A percentile compares a stretch with the other conserved stretches of the same genome.
Conservation (phyloP, 2,113 vertebrate species). For the Peromyscus maniculatus region DNA sequence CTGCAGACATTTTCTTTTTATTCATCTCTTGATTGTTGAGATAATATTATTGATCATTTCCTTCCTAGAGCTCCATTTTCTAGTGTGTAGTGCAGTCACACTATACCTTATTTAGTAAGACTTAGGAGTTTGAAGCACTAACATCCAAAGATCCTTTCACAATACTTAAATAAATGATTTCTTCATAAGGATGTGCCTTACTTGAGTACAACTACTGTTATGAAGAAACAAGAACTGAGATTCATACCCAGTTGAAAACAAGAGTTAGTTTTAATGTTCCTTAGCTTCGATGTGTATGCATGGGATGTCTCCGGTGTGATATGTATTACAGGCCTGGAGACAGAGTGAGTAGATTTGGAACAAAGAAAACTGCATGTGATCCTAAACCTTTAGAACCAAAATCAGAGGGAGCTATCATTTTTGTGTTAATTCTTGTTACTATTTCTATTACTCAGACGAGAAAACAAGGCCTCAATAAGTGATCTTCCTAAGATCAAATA, state of each 20-base stretch:
- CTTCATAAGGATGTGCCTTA: not conserved
- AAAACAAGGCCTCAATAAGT: not conserved
- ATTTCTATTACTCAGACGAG: not conserved
- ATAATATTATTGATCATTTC: not conserved
- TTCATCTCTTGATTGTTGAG: not conserved
- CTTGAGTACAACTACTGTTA: not conserved
- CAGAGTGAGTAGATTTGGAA: not conserved
- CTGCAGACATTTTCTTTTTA: not conserved
- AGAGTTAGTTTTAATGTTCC: not conserved
- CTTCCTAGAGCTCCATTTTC: not conserved
- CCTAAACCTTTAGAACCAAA: not conserved
- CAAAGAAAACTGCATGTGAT: slow-evolving; percentile 9
- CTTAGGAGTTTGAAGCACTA: not conserved
- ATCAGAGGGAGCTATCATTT: not conserved
- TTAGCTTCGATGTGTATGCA: not conserved
- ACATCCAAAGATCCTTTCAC: not conserved
- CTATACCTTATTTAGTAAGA: not conserved
- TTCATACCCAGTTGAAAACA: not conserved
- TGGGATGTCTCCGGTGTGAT: not conserved
- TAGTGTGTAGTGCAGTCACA: not conserved
- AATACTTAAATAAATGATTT: slow-evolving; percentile 27
- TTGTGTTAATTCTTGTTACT: not conserved
- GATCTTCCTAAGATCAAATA: not conserved
- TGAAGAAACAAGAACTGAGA: not conserved
- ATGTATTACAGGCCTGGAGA: not conserved